A percentile compares a stretch with the other conserved stretches of the same genome.
These are phyloP conservation scores for Nylanderia fulva DNA, from an alignment of 1,140 invertebrate genomes.

Conservation along the genomic window DNA sequence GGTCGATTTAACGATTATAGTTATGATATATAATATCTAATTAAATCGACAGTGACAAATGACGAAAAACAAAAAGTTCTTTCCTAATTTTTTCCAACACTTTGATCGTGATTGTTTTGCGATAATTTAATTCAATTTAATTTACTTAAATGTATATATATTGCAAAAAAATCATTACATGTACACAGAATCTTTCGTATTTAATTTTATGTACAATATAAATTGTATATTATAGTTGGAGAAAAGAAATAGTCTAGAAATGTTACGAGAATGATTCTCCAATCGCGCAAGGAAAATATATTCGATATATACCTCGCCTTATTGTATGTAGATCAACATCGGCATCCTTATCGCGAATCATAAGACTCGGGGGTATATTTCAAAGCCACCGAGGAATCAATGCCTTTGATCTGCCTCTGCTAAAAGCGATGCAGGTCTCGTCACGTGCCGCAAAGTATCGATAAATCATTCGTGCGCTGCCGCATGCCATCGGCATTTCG, in stretches of 20 bases:
- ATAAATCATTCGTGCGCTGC: slow-evolving; percentile 72
- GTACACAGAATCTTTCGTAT: not conserved
- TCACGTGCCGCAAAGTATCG: slow-evolving; percentile 49
- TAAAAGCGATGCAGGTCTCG: slow-evolving; percentile 24
- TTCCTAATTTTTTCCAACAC: too few species aligned
- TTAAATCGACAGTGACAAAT: not conserved
- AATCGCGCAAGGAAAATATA: not conserved
- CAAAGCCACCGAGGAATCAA: not conserved
- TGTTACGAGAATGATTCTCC: not conserved
- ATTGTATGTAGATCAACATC: not conserved
- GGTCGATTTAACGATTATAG: not conserved
- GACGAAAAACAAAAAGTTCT: not conserved
- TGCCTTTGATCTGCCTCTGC: not conserved
- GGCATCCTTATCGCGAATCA: not conserved
- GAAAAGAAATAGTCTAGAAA: not conserved
- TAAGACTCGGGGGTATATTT: not conserved
- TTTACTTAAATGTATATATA: not conserved
- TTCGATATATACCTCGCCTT: not conserved
- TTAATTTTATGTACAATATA: not conserved
- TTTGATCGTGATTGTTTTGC: too few species aligned
- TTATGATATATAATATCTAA: not conserved
- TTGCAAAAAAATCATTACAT: not conserved
- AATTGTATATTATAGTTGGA: not conserved
- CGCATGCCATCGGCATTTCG: slow-evolving; percentile 71
- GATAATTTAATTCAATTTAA: not conserved